Percentiles rank a stretch among this genome's conserved stretches.
These are phyloP conservation scores for Watsonalla cultraria DNA, from an alignment of 2,888 invertebrate genomes.

Conservation along the genomic window DNA sequence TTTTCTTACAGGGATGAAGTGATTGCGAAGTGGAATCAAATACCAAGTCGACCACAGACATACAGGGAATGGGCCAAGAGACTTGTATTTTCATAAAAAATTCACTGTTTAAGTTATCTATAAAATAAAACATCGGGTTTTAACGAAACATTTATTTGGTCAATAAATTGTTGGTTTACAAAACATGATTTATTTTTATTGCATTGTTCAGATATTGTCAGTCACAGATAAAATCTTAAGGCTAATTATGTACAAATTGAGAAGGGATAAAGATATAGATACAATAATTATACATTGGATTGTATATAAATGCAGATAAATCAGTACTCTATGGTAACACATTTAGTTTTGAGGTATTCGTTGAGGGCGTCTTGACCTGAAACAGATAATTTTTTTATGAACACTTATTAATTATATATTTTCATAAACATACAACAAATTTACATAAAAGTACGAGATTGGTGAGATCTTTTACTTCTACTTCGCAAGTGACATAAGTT, in stretches of 20 bases:
- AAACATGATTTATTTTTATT: background rate
- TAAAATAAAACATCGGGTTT: too few species aligned
- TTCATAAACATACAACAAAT: too few species aligned
- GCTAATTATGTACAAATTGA: conserved; percentile 20
- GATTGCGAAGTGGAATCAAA: conserved; percentile 28
- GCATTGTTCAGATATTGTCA: conserved; percentile 6
- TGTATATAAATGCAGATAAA: conserved; percentile 7
- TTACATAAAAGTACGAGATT: too few species aligned
- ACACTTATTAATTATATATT: too few species aligned
- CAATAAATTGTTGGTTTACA: conserved; percentile 7
- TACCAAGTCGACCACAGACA: conserved; percentile 12
- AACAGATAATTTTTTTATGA: conserved; percentile 28
- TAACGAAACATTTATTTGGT: too few species aligned
- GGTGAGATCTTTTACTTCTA: too few species aligned
- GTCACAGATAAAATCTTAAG: conserved; percentile 12
- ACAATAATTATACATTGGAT: conserved; percentile 2
- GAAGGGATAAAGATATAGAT: conserved; percentile 10
- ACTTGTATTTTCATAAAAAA: conserved; percentile 9
- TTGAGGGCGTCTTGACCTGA: conserved; percentile 94
- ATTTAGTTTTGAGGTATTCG: conserved; percentile 97
- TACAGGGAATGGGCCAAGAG: conserved; percentile 24
- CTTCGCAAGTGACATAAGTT: too few species aligned
- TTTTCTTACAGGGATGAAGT: conserved; percentile 29
- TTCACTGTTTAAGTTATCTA: too few species aligned
- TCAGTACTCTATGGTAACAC: conserved; percentile 95